These are phyloP conservation scores for Sylvilagus bachmani DNA, from an alignment of 2,113 vertebrate species.

Conservation along the genomic window DNA sequence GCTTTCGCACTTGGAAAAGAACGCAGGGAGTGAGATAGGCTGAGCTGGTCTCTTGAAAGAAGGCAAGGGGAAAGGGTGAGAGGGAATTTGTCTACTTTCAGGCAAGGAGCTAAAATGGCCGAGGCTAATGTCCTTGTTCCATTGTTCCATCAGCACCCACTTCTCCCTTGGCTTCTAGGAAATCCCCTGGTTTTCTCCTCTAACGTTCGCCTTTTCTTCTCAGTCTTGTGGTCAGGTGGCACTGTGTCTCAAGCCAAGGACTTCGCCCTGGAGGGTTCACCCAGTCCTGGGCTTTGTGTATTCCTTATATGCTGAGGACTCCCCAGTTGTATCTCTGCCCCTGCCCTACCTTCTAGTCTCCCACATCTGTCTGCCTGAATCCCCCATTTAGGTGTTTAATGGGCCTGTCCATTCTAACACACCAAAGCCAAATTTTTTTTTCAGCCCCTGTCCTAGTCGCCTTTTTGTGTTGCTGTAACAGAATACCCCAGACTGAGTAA, in stretches of 20 bases:
- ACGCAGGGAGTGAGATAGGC: no score
- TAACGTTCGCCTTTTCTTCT: not conserved
- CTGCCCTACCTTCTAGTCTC: not conserved
- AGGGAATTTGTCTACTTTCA: no score
- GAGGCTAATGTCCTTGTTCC: no score
- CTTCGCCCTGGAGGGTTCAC: not conserved
- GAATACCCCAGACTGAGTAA: not conserved
- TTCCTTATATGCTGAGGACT: not conserved
- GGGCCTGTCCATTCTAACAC: not conserved
- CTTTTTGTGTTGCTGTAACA: not conserved
- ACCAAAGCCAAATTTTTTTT: slow-evolving; percentile 25
- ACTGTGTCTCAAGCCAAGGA: not conserved
- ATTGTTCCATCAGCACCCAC: no score
- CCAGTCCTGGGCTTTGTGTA: not conserved
- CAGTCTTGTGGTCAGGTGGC: not conserved
- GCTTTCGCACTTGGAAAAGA: no score
- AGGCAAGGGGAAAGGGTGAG: no score
- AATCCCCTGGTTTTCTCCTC: not conserved
- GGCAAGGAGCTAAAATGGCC: no score
- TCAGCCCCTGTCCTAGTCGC: not conserved
- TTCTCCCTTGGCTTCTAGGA: not conserved
- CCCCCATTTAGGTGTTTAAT: not conserved
- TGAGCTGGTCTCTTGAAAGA: no score
- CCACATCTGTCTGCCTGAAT: not conserved
- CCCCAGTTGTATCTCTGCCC: not conserved